Conservation (phyloP, 2,797 vertebrate genomes). For the Gorsachius magnificus region DNA sequence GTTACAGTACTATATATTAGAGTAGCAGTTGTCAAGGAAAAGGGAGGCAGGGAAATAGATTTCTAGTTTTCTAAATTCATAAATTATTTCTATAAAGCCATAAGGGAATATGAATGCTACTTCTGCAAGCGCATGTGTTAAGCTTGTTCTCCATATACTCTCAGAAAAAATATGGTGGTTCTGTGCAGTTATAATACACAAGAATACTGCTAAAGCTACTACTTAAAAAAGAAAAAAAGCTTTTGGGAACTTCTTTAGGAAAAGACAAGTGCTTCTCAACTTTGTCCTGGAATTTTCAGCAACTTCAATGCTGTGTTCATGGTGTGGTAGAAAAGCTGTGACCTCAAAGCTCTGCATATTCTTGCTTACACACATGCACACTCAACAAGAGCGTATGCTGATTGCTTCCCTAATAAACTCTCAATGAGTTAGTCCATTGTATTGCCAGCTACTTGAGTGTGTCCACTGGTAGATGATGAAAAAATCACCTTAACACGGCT, state of each 20-base stretch:
- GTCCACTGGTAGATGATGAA: not conserved
- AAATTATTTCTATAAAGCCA: not conserved
- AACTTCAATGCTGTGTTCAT: not conserved
- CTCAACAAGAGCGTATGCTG: too few species aligned
- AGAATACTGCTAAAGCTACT: not conserved
- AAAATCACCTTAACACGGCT: not conserved
- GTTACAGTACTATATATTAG: not conserved
- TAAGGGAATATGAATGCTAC: not conserved
- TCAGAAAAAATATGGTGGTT: not conserved
- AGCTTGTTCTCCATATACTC: not conserved
- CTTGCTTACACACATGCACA: fast-evolving
- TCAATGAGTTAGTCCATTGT: fast-evolving
- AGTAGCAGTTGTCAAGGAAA: not conserved
- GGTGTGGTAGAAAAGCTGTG: not conserved
- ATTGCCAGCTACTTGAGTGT: not conserved
- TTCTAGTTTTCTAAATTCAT: not conserved
- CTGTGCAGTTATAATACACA: not conserved
- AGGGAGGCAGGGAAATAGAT: not conserved
- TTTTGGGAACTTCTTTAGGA: not conserved
- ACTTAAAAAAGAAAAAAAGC: not conserved
- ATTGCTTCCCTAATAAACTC: not conserved
- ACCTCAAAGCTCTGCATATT: not conserved
- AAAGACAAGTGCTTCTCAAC: not conserved
- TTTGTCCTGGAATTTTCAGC: not conserved
- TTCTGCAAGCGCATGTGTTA: not conserved